These are phyloP conservation scores for Mustela lutreola DNA, from an alignment of 2,113 vertebrate genomes.

Conservation along the genomic window DNA sequence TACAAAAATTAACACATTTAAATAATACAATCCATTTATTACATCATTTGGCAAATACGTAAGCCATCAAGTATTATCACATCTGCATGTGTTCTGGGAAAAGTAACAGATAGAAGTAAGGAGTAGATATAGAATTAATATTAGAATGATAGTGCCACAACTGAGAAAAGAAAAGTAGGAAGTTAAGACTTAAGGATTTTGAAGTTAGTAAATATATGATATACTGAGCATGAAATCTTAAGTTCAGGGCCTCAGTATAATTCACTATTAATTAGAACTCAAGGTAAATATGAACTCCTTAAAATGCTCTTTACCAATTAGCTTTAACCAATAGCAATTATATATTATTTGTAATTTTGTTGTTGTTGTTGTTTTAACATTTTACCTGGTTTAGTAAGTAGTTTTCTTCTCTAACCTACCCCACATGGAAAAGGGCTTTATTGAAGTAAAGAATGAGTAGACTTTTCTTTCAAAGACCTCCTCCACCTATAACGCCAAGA, in stretches of 20 bases:
- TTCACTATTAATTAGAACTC: not conserved
- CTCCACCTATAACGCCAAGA: not conserved
- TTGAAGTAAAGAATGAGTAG: not conserved
- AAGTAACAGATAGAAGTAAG: not conserved
- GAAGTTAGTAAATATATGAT: not conserved
- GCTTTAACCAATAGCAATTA: not conserved
- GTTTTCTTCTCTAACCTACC: not conserved
- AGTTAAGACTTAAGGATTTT: not conserved
- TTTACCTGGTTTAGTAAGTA: not conserved
- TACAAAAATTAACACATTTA: not conserved
- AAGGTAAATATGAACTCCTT: not conserved
- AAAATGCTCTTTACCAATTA: not conserved
- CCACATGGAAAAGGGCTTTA: not conserved
- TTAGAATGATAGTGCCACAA: not conserved
- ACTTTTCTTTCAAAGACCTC: not conserved
- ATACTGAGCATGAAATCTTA: not conserved
- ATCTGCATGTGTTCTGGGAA: not conserved
- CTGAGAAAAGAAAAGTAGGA: not conserved
- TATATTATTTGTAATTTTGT: not conserved
- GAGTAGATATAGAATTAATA: not conserved
- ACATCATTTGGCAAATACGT: not conserved
- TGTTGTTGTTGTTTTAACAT: not conserved
- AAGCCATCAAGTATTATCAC: not conserved
- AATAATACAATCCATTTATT: not conserved
- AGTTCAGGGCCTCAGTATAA: not conserved